Evolutionary conservation across 2,797 vertebrate genomes (phyloP), one percentile per base, ranked within the genome.

Genomic region (Onychomys torridus): DNA sequence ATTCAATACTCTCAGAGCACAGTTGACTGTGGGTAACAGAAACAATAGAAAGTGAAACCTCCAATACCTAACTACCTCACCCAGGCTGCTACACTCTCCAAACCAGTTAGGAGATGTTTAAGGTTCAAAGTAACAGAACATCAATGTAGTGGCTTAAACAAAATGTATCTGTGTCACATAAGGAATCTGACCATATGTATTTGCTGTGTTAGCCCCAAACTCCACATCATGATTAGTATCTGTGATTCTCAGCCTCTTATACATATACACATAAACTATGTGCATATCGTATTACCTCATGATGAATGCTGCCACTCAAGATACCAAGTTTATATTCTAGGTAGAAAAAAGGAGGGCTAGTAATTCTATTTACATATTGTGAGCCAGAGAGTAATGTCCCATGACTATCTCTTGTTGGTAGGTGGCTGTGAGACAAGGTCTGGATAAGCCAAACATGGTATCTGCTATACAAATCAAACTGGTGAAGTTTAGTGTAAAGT

Each of bases 281-380:
- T 93, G n/a, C 73, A 49, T 73, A 46, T 34, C 29, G 5, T 65
- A 1, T 93, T 40, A 49, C 2, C n/a, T 96, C 57, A 21, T 59
- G 49, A n/a, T 11, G 19, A 14, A 49, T 79, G 14, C 65, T 91
- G 11, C 37, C 23, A 37, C 90, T 93, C 25, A 34, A 92, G 23
- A 63, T 77, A 90, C 7, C 19, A 29, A 57, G 49, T 76, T 90
- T 77, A 65, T 83, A 77, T 92, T 96, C 96, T 90, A 83, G 95
- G 6, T 46, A 85, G 81, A 52, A 93, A 69, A 23, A 90, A 75
- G 49, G 9, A 78, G n/a, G 6, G 46, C 78, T 4, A 25, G n/a
- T 76, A 40, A 65, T 55, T 37, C 49, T 92, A 71, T 43, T 92
- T 82, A 83, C 11, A 69, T 61, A 55, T 61, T 69, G 69, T 95